These are phyloP conservation scores for Vanessa cardui DNA, from an alignment of 2,888 invertebrate species.

Conservation along the genomic window DNA sequence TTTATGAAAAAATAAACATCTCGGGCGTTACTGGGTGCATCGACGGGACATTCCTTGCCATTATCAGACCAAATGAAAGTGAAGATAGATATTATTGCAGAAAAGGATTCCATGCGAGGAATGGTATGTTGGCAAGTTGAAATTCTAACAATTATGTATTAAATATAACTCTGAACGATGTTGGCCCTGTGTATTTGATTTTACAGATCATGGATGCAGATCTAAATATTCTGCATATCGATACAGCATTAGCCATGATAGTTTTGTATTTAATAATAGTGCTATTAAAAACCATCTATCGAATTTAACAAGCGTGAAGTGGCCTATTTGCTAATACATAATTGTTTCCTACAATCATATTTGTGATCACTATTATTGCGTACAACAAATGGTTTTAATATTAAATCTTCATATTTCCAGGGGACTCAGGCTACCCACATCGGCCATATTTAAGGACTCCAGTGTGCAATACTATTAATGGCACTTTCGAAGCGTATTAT, in stretches of 20 bases:
- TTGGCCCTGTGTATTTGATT: not conserved
- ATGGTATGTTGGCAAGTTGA: conserved; percentile 16
- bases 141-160: not conserved
- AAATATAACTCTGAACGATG: not conserved
- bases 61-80: conserved; percentile 5
- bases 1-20: not conserved
- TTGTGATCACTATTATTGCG: not conserved
- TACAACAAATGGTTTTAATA: too few relatives aligned
- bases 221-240: conserved; percentile 30
- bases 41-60: not conserved
- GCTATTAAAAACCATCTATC: not conserved
- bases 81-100: conserved; percentile 24
- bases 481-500: conserved; percentile 18
- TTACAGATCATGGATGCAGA: conserved; percentile 27
- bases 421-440: conserved; percentile 26
- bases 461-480: not conserved
- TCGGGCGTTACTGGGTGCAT: not conserved
- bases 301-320: not conserved
- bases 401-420: conserved; percentile 11
- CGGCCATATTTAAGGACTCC: conserved; percentile 29
- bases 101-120: conserved; percentile 16
- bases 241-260: conserved; percentile 24
- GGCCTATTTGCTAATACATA: not conserved
- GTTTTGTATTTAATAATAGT: conserved; percentile 13
- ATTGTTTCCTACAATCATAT: not conserved